phyloP scores from a whole-genome alignment of 2,888 invertebrate genomes.

The Dolomedes plantarius region DNA sequence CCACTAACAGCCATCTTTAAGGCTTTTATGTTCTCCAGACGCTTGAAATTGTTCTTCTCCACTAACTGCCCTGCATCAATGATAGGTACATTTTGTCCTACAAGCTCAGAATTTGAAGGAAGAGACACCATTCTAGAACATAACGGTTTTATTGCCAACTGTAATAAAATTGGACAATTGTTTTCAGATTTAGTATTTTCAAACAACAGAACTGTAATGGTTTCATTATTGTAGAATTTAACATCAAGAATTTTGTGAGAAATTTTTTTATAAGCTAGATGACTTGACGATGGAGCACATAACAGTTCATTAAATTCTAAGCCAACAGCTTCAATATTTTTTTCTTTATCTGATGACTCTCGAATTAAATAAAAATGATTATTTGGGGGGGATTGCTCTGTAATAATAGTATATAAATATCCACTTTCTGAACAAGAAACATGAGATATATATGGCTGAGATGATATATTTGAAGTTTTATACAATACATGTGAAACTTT shows the following conservation, averaged over 20 bases:
- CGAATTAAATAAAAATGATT: slow-evolving; percentile 49
- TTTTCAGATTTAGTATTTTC: slow-evolving; percentile 71
- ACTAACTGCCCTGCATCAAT: slow-evolving; percentile 29
- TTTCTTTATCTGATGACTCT: slow-evolving; percentile 15
- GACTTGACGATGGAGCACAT: not conserved
- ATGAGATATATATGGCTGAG: slow-evolving; percentile 35
- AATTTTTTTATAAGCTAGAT: not conserved
- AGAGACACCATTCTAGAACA: slow-evolving; percentile 1
- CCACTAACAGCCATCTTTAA: slow-evolving; percentile 89
- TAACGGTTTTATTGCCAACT: slow-evolving; percentile 74
- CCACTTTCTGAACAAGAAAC: slow-evolving; percentile 18
- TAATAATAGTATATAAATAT: slow-evolving; percentile 58
- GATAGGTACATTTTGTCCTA: not conserved
- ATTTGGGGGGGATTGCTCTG: slow-evolving; percentile 31
- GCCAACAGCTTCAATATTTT: slow-evolving; percentile 26
- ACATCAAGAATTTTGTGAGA: slow-evolving; percentile 75
- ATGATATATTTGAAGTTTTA: not conserved
- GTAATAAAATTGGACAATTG: slow-evolving; percentile 74
- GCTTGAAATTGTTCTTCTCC: slow-evolving; percentile 66
- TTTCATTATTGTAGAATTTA: slow-evolving; percentile 76
- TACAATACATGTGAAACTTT: slow-evolving; percentile 6
- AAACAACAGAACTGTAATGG: slow-evolving; percentile 76
- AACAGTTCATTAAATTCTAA: not conserved
- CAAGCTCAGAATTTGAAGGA: not conserved
- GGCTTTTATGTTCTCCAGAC: slow-evolving; percentile 76